phyloP scores from a whole-genome alignment of 1,140 invertebrate genomes.

The Centruroides vittatus region DNA sequence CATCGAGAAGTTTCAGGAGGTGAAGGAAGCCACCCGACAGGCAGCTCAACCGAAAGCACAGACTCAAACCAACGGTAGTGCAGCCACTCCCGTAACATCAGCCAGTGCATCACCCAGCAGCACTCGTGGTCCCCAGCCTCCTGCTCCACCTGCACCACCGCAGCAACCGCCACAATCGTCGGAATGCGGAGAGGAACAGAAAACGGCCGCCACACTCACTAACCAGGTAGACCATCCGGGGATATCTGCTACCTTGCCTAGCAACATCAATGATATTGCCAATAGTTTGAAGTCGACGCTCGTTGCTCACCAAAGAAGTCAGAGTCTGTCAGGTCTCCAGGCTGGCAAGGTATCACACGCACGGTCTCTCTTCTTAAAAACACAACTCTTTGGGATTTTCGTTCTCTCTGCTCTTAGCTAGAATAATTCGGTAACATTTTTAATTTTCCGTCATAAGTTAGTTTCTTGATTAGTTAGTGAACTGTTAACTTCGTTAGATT shows the following conservation, averaged over 20 bases:
- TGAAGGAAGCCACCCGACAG: constrained; percentile 72
- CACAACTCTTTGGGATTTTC: no score
- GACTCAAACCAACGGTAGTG: constrained; percentile 32
- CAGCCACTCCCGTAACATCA: constrained; percentile 26
- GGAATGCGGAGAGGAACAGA: constrained; percentile 2
- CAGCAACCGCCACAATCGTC: constrained; percentile 1
- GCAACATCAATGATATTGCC: constrained; percentile 15
- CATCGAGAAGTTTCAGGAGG: constrained; percentile 97
- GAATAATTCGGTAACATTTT: no score
- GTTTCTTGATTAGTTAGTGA: no score
- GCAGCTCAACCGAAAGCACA: constrained; percentile 19
- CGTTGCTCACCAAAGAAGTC: constrained; percentile 34
- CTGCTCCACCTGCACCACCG: constrained; percentile 36
- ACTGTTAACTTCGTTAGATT: no score
- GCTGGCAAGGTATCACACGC: constrained; percentile 17
- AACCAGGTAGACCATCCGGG: constrained; percentile 26
- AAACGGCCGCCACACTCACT: constrained; percentile 27
- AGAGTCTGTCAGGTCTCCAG: constrained; percentile 38
- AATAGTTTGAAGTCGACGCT: constrained; percentile 23
- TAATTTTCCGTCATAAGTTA: no score
- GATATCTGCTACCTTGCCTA: constrained; percentile 33
- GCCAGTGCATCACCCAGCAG: constrained; percentile 30
- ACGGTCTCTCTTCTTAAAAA: no score
- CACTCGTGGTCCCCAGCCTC: constrained; percentile 10
- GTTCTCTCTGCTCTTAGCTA: no score